A percentile compares a stretch with the other conserved stretches of the same genome.
Conservation (phyloP, 2,113 vertebrate species). For the Chlamydotis undulata region DNA sequence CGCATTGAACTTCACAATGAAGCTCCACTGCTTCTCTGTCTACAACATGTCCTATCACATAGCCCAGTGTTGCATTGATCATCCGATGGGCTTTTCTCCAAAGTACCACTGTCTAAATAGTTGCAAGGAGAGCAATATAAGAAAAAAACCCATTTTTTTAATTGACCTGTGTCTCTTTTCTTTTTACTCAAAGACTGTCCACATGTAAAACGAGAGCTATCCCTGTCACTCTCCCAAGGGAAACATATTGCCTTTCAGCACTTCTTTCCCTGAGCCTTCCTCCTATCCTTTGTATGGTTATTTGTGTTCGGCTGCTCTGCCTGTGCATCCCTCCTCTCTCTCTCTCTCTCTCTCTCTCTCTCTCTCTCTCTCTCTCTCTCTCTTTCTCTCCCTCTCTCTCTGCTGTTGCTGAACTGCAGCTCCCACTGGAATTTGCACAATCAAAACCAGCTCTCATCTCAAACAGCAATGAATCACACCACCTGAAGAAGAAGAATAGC, state of each 20-base stretch:
- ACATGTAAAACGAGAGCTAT: neutral
- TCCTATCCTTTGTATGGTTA: constrained; percentile 52
- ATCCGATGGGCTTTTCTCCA: neutral
- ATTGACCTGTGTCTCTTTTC: neutral
- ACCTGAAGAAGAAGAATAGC: constrained; percentile 66
- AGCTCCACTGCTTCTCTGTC: neutral
- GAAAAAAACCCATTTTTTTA: neutral
- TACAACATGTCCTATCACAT: neutral
- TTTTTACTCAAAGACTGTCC: neutral
- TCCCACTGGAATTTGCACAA: constrained; percentile 76
- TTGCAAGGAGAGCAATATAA: neutral
- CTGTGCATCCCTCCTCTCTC: neutral
- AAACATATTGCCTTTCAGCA: constrained; percentile 23
- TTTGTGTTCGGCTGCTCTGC: constrained; percentile 47
- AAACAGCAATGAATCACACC: constrained; percentile 64
- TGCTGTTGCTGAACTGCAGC: constrained; percentile 73
- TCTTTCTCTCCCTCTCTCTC: neutral
- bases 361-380: neutral
- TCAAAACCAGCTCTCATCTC: constrained; percentile 68
- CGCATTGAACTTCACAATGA: neutral
- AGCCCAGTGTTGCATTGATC: neutral
- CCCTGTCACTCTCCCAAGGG: neutral
- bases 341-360: neutral
- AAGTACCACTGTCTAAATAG: neutral
- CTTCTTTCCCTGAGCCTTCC: neutral